These are phyloP conservation scores for Mus musculus DNA, from an alignment of 2,113 vertebrate species.

Conservation along the genomic window GRCm39 chrX:61621501-61622000, in stretches of 20 bases:
- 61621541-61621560: neutral
- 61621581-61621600: neutral
- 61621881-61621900: neutral
- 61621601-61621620: neutral
- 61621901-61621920: neutral
- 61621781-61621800: neutral
- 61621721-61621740: neutral
- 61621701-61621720: neutral
- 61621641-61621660: neutral
- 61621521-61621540: too few species aligned
- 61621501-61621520: neutral
- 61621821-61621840: neutral
- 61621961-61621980: neutral
- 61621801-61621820: neutral
- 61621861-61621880: neutral
- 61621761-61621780: neutral
- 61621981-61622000: neutral
- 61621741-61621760: neutral
- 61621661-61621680: neutral
- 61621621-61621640: neutral
- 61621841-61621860: neutral
- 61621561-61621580: neutral
- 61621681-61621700: neutral
- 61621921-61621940: neutral
- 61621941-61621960: neutral